phyloP scores from a whole-genome alignment of 2,888 invertebrate species.

The Prosopocoilus inquinatus region DNA sequence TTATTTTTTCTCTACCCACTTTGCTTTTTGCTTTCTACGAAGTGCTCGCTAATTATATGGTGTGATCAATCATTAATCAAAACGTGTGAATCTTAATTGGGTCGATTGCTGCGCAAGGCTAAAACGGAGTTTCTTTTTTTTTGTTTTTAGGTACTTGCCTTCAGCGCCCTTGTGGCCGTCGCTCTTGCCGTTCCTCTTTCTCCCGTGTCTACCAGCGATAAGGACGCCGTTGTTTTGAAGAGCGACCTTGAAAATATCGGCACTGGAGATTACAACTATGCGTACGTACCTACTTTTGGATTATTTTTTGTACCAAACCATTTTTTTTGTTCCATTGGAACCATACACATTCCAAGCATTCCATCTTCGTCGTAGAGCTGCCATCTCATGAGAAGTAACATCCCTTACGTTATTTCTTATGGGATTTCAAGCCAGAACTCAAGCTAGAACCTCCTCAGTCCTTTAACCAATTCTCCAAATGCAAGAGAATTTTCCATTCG shows the following conservation, averaged over 20 bases:
- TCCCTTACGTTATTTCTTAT: too few relatives aligned
- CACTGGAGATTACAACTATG: conserved; percentile 41
- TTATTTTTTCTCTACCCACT: neutral
- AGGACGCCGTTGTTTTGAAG: conserved; percentile 60
- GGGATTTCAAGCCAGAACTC: too few relatives aligned
- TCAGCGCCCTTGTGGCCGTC: conserved; percentile 35
- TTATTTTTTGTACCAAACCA: too few relatives aligned
- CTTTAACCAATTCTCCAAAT: too few relatives aligned
- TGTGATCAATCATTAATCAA: too few relatives aligned
- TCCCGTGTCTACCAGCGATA: conserved; percentile 19
- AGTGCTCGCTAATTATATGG: neutral
- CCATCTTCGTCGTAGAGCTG: too few relatives aligned
- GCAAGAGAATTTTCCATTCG: too few relatives aligned
- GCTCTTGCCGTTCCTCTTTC: conserved; percentile 38
- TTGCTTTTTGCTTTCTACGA: neutral
- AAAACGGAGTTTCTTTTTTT: neutral
- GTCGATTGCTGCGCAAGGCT: neutral
- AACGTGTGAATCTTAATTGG: too few relatives aligned
- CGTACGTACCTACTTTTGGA: conserved; percentile 29
- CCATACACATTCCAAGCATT: too few relatives aligned
- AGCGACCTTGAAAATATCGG: conserved; percentile 63
- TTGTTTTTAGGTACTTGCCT: conserved; percentile 31
- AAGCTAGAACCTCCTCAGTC: too few relatives aligned
- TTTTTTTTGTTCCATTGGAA: too few relatives aligned
- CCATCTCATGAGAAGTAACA: too few relatives aligned